These are phyloP conservation scores for Cettia cetti DNA, from an alignment of 2,113 vertebrate genomes.

Conservation along the genomic window DNA sequence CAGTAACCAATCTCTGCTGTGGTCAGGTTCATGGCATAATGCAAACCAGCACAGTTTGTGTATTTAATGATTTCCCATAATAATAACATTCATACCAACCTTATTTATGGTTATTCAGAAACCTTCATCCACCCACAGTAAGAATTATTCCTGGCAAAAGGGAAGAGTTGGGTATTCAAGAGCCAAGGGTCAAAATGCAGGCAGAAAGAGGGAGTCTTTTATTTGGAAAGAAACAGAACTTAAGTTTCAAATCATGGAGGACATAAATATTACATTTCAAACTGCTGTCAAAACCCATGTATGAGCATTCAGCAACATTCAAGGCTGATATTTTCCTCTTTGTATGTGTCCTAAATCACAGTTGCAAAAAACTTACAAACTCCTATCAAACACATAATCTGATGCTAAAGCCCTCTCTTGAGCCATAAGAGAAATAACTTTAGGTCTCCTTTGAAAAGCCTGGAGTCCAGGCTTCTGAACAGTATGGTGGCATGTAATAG, in stretches of 20 bases:
- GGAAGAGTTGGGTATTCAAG: background rate
- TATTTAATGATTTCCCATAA: background rate
- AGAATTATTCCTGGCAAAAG: background rate
- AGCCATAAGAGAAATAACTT: background rate
- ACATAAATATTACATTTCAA: background rate
- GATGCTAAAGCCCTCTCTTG: background rate
- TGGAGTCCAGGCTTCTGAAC: background rate
- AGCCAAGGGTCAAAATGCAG: background rate
- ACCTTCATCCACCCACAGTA: background rate
- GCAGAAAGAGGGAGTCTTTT: background rate
- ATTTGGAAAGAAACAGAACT: background rate
- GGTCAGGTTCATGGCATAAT: background rate
- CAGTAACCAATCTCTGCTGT: background rate
- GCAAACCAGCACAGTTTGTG: background rate
- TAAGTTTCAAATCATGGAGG: background rate
- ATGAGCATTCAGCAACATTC: background rate
- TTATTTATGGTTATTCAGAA: background rate
- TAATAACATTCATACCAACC: background rate
- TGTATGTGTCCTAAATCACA: background rate
- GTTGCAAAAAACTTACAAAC: background rate
- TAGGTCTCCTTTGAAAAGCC: background rate
- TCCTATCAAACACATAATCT: background rate
- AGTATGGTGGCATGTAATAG: background rate
- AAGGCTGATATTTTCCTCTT: background rate
- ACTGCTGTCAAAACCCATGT: background rate